A percentile compares a stretch with the other conserved stretches of the same genome.
Conservation (phyloP, 2,888 invertebrate genomes). For the Nomada goodeniana region DNA sequence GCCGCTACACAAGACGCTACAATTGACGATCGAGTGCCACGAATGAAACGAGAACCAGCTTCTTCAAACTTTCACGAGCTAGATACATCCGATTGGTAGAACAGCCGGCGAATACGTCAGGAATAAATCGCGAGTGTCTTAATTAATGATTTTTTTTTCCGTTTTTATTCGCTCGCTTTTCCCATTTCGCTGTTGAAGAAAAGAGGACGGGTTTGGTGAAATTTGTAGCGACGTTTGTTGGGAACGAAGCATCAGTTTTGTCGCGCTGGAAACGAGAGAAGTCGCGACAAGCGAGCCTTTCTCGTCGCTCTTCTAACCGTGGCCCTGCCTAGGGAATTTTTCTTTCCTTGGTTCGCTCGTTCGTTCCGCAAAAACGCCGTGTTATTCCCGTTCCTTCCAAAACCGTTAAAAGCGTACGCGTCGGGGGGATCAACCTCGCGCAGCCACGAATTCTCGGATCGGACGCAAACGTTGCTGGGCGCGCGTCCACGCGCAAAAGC, state of each 20-base stretch:
- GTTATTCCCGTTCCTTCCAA: constrained; percentile 1
- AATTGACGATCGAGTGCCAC: too few relatives aligned
- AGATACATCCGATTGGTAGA: background rate
- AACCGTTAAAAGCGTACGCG: background rate
- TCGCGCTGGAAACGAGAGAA: constrained; percentile 17
- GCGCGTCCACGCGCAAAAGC: background rate
- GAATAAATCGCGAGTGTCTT: constrained; percentile 16
- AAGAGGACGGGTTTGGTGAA: background rate
- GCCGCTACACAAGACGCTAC: background rate
- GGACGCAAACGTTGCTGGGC: background rate
- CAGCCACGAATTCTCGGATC: background rate
- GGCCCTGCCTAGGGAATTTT: too few relatives aligned
- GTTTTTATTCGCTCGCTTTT: constrained; percentile 8
- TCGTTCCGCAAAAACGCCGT: constrained; percentile 8
- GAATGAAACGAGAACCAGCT: background rate
- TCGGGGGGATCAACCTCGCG: background rate
- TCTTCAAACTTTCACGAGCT: background rate
- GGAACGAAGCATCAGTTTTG: constrained; percentile 50
- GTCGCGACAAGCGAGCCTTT: constrained; percentile 33
- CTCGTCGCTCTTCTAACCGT: constrained; percentile 16
- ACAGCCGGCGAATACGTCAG: too few relatives aligned
- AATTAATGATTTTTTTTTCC: constrained; percentile 39
- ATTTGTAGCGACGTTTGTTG: constrained; percentile 50
- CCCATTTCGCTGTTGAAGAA: background rate
- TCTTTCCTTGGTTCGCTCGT: constrained; percentile 11